Conservation (phyloP, 2,113 vertebrate genomes). For the Hippocampus zosterae region DNA sequence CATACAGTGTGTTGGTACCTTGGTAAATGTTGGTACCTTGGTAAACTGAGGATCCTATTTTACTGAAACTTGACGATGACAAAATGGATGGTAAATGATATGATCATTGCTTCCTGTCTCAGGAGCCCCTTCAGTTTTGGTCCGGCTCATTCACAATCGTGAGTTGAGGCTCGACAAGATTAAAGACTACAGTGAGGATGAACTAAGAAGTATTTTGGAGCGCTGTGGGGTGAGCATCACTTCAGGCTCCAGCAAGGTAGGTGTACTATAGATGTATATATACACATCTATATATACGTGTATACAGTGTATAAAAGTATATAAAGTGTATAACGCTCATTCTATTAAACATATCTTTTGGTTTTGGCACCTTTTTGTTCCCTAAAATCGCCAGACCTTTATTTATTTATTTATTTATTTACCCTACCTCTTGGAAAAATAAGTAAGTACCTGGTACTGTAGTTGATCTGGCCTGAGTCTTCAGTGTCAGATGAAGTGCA, state of each 20-base stretch:
- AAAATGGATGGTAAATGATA: neutral
- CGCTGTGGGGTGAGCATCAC: conserved; percentile 72
- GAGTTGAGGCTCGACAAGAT: conserved; percentile 79
- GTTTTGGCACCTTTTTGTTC: too few species aligned
- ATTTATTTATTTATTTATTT: too few species aligned
- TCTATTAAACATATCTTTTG: neutral
- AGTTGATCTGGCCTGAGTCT: conserved; percentile 97
- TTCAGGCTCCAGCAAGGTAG: conserved; percentile 73
- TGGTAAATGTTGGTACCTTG: too few species aligned
- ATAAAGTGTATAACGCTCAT: too few species aligned
- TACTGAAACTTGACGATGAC: neutral
- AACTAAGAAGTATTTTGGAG: conserved; percentile 77
- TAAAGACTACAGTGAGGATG: conserved; percentile 75
- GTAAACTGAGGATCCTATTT: too few species aligned
- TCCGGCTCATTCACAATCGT: conserved; percentile 86
- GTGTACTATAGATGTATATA: conserved; percentile 9
- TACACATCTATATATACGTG: too few species aligned
- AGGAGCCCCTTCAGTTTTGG: conserved; percentile 84
- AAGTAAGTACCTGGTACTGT: too few species aligned
- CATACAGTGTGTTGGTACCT: too few species aligned
- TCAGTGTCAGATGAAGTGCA: conserved; percentile 86
- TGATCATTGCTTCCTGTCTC: conserved; percentile 6
- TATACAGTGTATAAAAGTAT: too few species aligned
- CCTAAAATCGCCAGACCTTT: too few species aligned
- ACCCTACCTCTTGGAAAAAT: too few species aligned